Evolutionary conservation across 2,797 vertebrate species (phyloP), one percentile per base, ranked within the genome.

Genomic region (Sternotherus odoratus): DNA sequence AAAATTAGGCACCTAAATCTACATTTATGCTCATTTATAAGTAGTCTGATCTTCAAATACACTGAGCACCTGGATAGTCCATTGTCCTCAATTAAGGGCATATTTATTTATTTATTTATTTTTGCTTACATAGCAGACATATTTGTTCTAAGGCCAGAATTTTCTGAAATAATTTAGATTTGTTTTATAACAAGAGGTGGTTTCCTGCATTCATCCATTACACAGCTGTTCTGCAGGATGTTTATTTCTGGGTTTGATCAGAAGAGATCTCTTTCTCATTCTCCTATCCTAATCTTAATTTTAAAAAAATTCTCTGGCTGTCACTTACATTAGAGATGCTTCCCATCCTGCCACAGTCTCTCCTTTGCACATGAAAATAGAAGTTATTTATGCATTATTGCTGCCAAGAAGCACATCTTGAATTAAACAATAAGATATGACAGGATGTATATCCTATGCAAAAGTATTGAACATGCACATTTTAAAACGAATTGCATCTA

Each of bases 331-430:
- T 85, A 94, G 91, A 97, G 94, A 94, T 90, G 91, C 95, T 96
- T 92, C 97, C 96, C 96, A 96, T 88, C 66, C 95, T 96, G 95
- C 96, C 93, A 94, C 91, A 95, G 96, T 90, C 81, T 95, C 96
- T 89, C 95, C 95, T 97, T 96, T 91, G 91, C 94, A 95, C 92
- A 96, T 96, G 92, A 96, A 96, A 96, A 96, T 94, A 94, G 91
- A 96, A 97, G 95, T 95, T 95, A 83, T 95, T 92, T 96, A 97
- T 97, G 96, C 96, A 88, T 93, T 93, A 95, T 87, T 95, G 95
- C 95, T 97, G 95, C 96, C 97, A 97, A 96, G 95, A 96, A 96
- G 89, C 8, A 88, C 16, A 0, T 95, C 95, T 96, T 95, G 95
- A 96, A 96, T 97, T 96, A 95, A 95, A 95, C 88, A 93, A 90